Base-by-base conservation (phyloP, 92 coral and sea anemone species). In the Porites divaricata region DNA sequence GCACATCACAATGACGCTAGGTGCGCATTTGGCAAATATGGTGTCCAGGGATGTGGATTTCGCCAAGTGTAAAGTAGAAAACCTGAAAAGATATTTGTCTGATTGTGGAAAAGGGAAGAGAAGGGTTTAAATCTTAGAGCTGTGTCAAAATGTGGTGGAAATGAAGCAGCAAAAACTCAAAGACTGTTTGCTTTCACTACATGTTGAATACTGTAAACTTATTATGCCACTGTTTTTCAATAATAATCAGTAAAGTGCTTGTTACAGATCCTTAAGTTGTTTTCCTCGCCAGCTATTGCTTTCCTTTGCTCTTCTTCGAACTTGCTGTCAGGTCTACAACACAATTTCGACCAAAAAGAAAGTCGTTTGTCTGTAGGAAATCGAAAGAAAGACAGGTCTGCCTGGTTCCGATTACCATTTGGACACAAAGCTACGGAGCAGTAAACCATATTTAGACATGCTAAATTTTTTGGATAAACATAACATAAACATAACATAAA, bases 161-260 rank as follows among this genome's bases (percentile, higher is more conserved):
- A 70, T 82, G 72, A 82, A 82, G 41, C 57, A 70, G 78, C 71
- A 21, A 84, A 84, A 84, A 84, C 68, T 67, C 25, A 63, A 83
- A 21, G 80, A 62, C n/a, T n/a, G n/a, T n/a, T n/a, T n/a, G n/a
- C n/a, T n/a, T n/a, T n/a, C n/a, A n/a, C n/a, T n/a, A n/a, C n/a
- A n/a, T n/a, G n/a, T n/a, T n/a, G n/a, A n/a, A n/a, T n/a, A n/a
- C n/a, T n/a, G n/a, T n/a, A n/a, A n/a, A n/a, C n/a, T n/a, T n/a
- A n/a, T n/a, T n/a, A n/a, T n/a, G n/a, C n/a, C n/a, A n/a, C n/a
- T 50, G 28, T 49, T 73, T 49, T 73, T 35, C 77, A 9, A 73
- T 73, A 49, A 19, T 41, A 73, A 49, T 73, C 63, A 19, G 56
- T 26, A 10, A 26, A 70, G 50, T 70, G 21, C 50, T 70, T 12